Evolutionary conservation across 2,888 invertebrate species (phyloP).

Genomic region (Morpho deidamia): DNA sequence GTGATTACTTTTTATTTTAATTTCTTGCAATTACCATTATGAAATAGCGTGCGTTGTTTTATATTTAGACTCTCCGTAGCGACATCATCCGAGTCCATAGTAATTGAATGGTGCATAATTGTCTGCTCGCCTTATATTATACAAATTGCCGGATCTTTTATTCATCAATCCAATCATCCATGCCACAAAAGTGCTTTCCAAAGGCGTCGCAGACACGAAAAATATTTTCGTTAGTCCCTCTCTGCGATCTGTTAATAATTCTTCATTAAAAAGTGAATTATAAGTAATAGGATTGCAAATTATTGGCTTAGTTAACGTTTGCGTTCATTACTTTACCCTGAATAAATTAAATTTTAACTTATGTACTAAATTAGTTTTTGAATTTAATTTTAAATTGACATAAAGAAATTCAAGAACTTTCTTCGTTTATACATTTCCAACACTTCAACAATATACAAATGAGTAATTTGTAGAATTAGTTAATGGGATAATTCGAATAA

Average conservation of each 20-base stretch:
- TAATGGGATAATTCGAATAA: too few relatives aligned
- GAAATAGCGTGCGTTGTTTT: not conserved
- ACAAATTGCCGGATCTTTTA: conserved; percentile 75
- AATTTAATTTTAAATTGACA: too few relatives aligned
- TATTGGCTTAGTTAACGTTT: conserved; percentile 63
- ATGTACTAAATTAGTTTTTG: too few relatives aligned
- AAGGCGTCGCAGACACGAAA: conserved; percentile 61
- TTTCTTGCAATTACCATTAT: conserved; percentile 4
- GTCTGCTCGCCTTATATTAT: conserved; percentile 50
- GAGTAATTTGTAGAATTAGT: too few relatives aligned
- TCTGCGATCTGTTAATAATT: conserved; percentile 24
- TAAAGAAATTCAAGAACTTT: too few relatives aligned
- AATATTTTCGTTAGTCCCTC: conserved; percentile 28
- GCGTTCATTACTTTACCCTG: conserved; percentile 28
- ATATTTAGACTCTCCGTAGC: conserved; percentile 14
- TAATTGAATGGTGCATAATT: conserved; percentile 66
- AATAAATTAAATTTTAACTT: conserved; percentile 34
- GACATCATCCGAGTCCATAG: conserved; percentile 21
- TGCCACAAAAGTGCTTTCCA: conserved; percentile 59
- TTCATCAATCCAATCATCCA: conserved; percentile 71
- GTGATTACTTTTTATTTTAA: not conserved
- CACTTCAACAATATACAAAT: too few relatives aligned
- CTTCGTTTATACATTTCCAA: too few relatives aligned
- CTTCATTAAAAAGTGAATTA: conserved; percentile 30
- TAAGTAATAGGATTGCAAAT: conserved; percentile 44